phyloP scores from a whole-genome alignment of 2,797 vertebrate genomes.

The Paedocypris micromegethes region DNA sequence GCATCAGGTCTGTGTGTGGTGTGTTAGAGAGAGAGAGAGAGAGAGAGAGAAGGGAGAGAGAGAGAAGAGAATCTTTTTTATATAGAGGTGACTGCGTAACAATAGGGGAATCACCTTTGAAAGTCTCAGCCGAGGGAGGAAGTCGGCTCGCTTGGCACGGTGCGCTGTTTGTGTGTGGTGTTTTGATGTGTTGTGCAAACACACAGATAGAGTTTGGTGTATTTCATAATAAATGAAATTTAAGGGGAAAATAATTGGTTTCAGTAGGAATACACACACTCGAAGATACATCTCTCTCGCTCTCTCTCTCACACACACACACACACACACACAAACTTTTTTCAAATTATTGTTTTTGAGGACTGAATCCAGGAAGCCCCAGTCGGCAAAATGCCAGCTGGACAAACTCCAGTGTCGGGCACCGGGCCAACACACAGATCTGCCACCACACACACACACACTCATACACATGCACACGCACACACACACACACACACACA shows the following conservation, averaged over 20 bases:
- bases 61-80: conserved; percentile 11
- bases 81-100: conserved; percentile 31
- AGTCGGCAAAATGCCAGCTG: conserved; percentile 80
- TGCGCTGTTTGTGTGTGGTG: conserved; percentile 37
- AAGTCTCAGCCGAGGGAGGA: conserved; percentile 52
- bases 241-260: conserved; percentile 49
- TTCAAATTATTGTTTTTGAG: conserved; percentile 76
- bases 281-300: conserved; percentile 38
- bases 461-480: conserved; percentile 10
- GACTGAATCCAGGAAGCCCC: conserved; percentile 75
- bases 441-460: conserved; percentile 23
- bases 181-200: conserved; percentile 32
- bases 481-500: background rate
- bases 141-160: conserved; percentile 42
- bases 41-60: conserved; percentile 23
- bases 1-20: conserved; percentile 37
- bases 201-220: conserved; percentile 40
- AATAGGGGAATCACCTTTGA: conserved; percentile 52
- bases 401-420: conserved; percentile 81
- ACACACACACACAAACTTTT: conserved; percentile 48
- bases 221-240: conserved; percentile 48
- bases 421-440: conserved; percentile 59
- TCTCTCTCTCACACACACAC: conserved; percentile 32
- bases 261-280: conserved; percentile 41
- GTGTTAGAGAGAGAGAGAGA: conserved; percentile 32